Evolutionary conservation across 1,140 invertebrate species (phyloP), one percentile per base, ranked within the genome.

Genomic region (Pseudomyrmex concolor): DNA sequence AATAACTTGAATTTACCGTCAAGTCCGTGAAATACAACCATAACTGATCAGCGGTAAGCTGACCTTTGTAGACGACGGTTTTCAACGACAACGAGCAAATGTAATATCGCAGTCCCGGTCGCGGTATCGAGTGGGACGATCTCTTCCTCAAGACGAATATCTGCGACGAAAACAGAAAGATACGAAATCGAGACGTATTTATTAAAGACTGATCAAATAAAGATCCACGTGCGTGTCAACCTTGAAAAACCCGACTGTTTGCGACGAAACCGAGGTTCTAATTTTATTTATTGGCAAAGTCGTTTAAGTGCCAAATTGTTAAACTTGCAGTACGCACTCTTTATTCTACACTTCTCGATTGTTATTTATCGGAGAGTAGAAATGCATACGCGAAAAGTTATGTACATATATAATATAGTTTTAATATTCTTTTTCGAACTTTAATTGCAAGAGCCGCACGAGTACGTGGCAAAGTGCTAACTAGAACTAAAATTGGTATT

Each of bases 41-140:
- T 91, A 99, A 92, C 94, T 99, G 99, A 92, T 98, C 97, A 2
- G 99, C 98, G 17, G 98, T 99, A 83, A 99, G 96, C 93, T 99
- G 97, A 62, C 99, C 99, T 95, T 99, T 99, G 95, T 99, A 99
- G 12, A 99, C 98, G 73, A 99, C 95, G 7, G 97, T 99, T 76
- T 96, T 96, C 63, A 97, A 94, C 22, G 98, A 99, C 68, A 99
- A 94, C 50, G 98, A 99, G 94, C 99, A 99, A 91, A 99, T 98
- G 94, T 99, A 99, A 94, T 98, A 99, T 66, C 98, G 96, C 10
- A 97, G 95, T 7, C 97, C 97, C 7, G 97, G 97, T 89, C 96
- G 95, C 15, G 97, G 96, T 91, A 99, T 97, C 82, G 96, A 95
- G 91, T 99, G 98, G 25, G 98, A 98, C 0, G 98, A 97, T 74